phyloP scores from a whole-genome alignment of 2,888 invertebrate genomes.

The Congeria kusceri region DNA sequence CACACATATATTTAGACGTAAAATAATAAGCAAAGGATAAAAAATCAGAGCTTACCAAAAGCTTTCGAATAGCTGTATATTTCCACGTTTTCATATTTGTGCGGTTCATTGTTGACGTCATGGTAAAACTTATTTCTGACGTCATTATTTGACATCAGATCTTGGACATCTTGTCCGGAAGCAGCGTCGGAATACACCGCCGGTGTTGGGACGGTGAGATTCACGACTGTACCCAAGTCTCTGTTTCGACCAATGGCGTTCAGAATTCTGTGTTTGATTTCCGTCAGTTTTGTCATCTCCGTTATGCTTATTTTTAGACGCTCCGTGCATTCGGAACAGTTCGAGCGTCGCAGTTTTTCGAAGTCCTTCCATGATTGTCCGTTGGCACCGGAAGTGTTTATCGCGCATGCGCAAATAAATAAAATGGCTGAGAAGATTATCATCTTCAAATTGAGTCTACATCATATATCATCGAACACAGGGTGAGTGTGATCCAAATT shows the following conservation, averaged over 20 bases:
- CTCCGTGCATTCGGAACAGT: constrained; percentile 44
- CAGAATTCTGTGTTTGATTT: constrained; percentile 53
- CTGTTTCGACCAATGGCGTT: constrained; percentile 46
- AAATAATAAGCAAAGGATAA: too few relatives aligned
- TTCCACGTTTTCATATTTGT: constrained; percentile 13
- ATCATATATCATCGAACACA: too few relatives aligned
- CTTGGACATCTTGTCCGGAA: too few relatives aligned
- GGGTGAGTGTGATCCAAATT: too few relatives aligned
- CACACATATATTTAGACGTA: too few relatives aligned
- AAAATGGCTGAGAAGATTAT: too few relatives aligned
- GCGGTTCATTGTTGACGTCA: neutral
- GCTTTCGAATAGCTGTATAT: constrained; percentile 50
- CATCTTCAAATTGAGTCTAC: too few relatives aligned
- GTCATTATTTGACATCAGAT: too few relatives aligned
- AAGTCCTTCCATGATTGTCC: constrained; percentile 23
- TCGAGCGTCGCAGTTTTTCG: constrained; percentile 39
- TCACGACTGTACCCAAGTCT: neutral
- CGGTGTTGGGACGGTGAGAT: neutral
- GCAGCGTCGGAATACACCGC: neutral
- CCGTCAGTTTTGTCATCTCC: constrained; percentile 45
- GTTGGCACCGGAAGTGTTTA: constrained; percentile 6
- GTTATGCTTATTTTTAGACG: constrained; percentile 25
- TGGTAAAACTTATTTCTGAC: neutral
- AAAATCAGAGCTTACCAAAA: constrained; percentile 43
- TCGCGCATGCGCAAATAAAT: constrained; percentile 3